Conservation (phyloP, 2,888 invertebrate species). For the Lochmaea capreae region DNA sequence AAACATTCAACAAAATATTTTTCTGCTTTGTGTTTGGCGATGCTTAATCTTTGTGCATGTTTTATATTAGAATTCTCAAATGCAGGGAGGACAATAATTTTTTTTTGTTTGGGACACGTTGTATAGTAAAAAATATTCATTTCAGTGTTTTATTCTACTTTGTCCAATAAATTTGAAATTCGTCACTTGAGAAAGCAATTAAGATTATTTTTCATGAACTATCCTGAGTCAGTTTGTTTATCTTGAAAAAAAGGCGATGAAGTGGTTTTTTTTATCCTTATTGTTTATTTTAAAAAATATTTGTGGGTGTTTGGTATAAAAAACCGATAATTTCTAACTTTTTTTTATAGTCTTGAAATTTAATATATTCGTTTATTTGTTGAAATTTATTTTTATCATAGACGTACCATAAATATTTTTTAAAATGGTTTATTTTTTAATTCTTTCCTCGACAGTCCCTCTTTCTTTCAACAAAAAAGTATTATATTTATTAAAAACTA, state of each 20-base stretch:
- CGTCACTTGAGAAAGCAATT: background rate
- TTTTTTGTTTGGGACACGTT: background rate
- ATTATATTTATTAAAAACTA: too few relatives aligned
- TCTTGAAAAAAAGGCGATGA: background rate
- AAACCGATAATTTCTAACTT: background rate
- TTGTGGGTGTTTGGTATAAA: background rate
- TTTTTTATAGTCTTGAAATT: background rate
- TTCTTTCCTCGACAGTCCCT: too few relatives aligned
- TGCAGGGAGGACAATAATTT: background rate
- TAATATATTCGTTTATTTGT: too few relatives aligned
- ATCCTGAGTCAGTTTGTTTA: background rate
- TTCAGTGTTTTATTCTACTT: too few relatives aligned
- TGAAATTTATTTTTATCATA: too few relatives aligned
- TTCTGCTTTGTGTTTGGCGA: constrained; percentile 41
- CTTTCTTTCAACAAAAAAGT: too few relatives aligned
- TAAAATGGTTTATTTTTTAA: too few relatives aligned
- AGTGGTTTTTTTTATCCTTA: background rate
- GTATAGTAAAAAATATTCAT: background rate
- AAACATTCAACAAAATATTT: constrained; percentile 18
- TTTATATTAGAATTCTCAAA: constrained; percentile 8
- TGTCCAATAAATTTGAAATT: too few relatives aligned
- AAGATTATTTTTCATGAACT: background rate
- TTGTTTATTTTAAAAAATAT: background rate
- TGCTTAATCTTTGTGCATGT: constrained; percentile 41
- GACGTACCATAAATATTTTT: too few relatives aligned